These are phyloP conservation scores for Nomada ruficornis DNA, from an alignment of 2,888 invertebrate species.

Conservation along the genomic window DNA sequence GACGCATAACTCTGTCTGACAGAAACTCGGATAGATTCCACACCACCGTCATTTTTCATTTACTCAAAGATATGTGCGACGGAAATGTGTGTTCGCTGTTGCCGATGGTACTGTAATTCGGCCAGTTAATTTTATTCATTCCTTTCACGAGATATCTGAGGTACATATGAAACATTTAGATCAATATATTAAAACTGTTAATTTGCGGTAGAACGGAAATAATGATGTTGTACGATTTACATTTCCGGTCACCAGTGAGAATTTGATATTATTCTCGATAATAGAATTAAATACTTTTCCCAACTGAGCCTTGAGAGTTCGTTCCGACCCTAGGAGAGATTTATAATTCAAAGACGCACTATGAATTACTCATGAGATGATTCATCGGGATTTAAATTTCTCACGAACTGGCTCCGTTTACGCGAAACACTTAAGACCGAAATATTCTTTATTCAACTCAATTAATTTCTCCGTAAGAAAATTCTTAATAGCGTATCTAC, in stretches of 20 bases:
- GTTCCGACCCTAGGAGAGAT: not conserved
- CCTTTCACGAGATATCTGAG: not conserved
- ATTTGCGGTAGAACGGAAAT: not conserved
- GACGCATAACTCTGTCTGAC: slow-evolving; percentile 1
- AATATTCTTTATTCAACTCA: not conserved
- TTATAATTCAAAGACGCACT: slow-evolving; percentile 1
- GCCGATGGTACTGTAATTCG: not conserved
- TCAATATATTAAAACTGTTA: not conserved
- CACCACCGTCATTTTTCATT: not conserved
- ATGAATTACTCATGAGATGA: slow-evolving; percentile 1
- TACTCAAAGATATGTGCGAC: not conserved
- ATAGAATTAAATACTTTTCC: slow-evolving; percentile 6
- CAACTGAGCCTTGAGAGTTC: not conserved
- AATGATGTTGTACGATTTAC: not conserved
- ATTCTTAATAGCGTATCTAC: not conserved
- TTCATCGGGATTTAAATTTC: not conserved
- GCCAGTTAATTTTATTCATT: not conserved
- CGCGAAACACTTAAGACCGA: not conserved
- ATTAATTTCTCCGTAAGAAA: slow-evolving; percentile 23
- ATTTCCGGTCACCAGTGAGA: not conserved
- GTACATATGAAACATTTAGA: too few relatives aligned
- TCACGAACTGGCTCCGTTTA: not conserved
- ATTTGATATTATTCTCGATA: not conserved
- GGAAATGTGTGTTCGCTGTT: not conserved
- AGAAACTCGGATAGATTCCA: slow-evolving; percentile 5